Evolutionary conservation across 2,797 vertebrate species (phyloP).

Genomic region (Phoebastria nigripes): DNA sequence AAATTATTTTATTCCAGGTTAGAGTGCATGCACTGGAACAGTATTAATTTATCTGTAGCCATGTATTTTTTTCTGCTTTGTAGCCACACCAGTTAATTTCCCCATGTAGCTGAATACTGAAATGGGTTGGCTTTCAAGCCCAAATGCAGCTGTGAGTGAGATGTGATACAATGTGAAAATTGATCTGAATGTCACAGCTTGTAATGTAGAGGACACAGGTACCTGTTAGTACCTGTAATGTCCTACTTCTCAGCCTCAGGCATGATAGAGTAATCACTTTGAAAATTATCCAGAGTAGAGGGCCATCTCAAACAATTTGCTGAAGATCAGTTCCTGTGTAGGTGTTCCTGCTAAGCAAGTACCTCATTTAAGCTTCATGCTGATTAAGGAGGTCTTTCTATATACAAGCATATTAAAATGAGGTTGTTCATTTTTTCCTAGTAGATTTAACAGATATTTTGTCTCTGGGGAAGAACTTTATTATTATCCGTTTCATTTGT

Average conservation of each 20-base stretch:
- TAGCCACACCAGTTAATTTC: constrained; percentile 11
- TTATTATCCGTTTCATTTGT: constrained; percentile 39
- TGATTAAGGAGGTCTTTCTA: constrained; percentile 43
- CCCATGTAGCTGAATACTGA: background rate
- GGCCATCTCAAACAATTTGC: constrained; percentile 37
- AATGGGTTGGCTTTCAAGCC: constrained; percentile 14
- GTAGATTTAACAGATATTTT: constrained; percentile 17
- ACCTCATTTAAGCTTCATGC: constrained; percentile 40
- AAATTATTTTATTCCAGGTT: background rate
- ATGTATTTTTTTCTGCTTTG: background rate
- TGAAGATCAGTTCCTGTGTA: constrained; percentile 29
- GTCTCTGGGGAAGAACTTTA: background rate
- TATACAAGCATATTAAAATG: constrained; percentile 35
- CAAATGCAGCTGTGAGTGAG: constrained; percentile 1
- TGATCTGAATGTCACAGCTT: constrained; percentile 37
- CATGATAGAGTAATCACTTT: constrained; percentile 24
- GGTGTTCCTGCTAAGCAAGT: constrained; percentile 44
- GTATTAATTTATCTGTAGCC: background rate
- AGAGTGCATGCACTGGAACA: background rate
- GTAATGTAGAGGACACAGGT: background rate
- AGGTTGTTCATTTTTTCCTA: background rate
- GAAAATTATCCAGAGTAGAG: constrained; percentile 32
- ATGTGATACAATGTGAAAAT: constrained; percentile 17
- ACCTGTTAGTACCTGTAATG: constrained; percentile 31
- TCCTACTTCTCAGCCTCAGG: background rate